Percentiles rank a stretch among this genome's conserved stretches.
Evolutionary conservation across 2,113 vertebrate genomes (phyloP).

Genomic region (Clarias batrachus): DNA sequence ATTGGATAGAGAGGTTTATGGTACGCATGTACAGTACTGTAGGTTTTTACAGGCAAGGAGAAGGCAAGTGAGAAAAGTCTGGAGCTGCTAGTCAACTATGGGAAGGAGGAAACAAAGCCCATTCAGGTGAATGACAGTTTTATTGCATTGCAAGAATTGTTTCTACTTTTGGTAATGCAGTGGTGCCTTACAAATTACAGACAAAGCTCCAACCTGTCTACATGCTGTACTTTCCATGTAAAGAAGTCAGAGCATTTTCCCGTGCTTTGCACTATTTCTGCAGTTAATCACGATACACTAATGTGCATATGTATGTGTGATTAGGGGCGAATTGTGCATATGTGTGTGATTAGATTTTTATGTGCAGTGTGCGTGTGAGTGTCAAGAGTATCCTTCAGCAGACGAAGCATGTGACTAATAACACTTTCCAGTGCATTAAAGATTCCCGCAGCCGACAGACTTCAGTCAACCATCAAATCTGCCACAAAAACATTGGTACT

Average conservation of each 20-base stretch:
- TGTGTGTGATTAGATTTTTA: background rate
- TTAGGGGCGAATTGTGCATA: background rate
- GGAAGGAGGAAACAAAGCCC: background rate
- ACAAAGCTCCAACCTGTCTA: background rate
- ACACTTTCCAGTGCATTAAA: background rate
- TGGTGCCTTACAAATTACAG: background rate
- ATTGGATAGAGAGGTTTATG: slow-evolving; percentile 17
- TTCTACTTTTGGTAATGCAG: background rate
- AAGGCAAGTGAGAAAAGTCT: background rate
- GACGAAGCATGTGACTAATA: slow-evolving; percentile 15
- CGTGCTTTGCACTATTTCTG: background rate
- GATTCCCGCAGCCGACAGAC: slow-evolving; percentile 21
- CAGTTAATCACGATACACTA: background rate
- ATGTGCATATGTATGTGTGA: background rate
- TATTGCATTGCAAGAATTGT: background rate
- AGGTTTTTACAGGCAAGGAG: background rate
- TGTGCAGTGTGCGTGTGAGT: background rate
- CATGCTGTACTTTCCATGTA: background rate
- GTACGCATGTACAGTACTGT: background rate
- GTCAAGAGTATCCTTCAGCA: background rate
- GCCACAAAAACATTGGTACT: background rate
- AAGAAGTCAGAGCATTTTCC: background rate
- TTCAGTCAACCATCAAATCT: slow-evolving; percentile 18
- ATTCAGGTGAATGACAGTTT: background rate
- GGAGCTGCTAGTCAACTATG: background rate